Conservation (phyloP, 2,888 invertebrate species). For the Microplitis deprimator region DNA sequence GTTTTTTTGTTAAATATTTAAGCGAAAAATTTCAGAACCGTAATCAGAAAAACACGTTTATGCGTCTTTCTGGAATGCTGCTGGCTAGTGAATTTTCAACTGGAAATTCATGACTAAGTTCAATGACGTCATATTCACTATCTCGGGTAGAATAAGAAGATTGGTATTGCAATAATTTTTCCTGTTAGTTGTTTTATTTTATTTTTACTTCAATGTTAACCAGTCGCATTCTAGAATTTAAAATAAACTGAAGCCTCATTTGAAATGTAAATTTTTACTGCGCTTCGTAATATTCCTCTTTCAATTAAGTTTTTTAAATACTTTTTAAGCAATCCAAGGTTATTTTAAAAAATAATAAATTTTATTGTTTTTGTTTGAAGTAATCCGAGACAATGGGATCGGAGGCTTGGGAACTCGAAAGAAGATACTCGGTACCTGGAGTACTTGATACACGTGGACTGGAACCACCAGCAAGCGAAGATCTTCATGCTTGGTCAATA, state of each 20-base stretch:
- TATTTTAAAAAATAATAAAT: neutral
- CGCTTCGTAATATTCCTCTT: neutral
- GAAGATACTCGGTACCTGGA: conserved; percentile 91
- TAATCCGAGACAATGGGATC: conserved; percentile 68
- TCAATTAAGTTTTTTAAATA: neutral
- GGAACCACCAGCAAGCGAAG: conserved; percentile 86
- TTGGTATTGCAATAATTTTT: neutral
- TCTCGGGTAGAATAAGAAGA: neutral
- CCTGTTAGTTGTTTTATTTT: neutral
- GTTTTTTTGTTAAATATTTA: neutral
- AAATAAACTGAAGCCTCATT: neutral
- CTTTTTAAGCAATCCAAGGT: neutral
- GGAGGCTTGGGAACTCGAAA: conserved; percentile 80
- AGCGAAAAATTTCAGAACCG: neutral
- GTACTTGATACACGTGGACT: conserved; percentile 80
- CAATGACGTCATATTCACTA: neutral
- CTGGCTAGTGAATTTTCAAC: neutral
- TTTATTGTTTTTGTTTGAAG: conserved; percentile 13
- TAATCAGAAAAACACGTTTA: neutral
- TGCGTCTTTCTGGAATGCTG: neutral
- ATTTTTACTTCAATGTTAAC: neutral
- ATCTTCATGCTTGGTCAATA: conserved; percentile 96
- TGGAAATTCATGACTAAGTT: neutral
- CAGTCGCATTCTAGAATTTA: neutral
- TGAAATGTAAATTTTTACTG: neutral